A percentile compares a stretch with the other conserved stretches of the same genome.
Conservation (phyloP, 2,113 vertebrate species). For the Antigone vipio region DNA sequence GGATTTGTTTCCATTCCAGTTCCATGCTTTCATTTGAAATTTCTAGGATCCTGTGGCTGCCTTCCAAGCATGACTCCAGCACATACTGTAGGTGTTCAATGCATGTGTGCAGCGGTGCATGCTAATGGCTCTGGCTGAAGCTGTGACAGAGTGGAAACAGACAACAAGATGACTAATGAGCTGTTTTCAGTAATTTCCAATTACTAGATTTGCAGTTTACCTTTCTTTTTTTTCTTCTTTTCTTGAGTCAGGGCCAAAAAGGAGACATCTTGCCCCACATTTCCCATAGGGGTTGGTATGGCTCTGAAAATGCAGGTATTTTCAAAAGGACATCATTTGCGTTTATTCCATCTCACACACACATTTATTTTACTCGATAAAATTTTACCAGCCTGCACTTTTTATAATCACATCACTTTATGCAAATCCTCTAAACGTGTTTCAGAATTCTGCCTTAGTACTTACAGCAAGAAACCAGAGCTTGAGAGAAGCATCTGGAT, state of each 20-base stretch:
- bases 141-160: conserved; percentile 60
- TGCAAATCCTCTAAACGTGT: not conserved
- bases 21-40: conserved; percentile 49
- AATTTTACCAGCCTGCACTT: not conserved
- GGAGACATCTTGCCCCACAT: conserved; percentile 7
- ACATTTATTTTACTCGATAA: not conserved
- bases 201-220: conserved; percentile 57
- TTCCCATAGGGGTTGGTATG: not conserved
- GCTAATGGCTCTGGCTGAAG: conserved; percentile 57
- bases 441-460: not conserved
- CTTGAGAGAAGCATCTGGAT: not conserved
- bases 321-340: not conserved
- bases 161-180: conserved; percentile 65
- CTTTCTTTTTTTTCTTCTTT: conserved; percentile 6
- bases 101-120: conserved; percentile 63
- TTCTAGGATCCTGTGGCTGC: conserved; percentile 63
- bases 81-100: conserved; percentile 62
- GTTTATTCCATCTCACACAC: not conserved
- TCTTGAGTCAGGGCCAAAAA: conserved; percentile 34
- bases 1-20: conserved; percentile 50
- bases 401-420: not conserved
- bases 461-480: not conserved
- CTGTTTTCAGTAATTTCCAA: conserved; percentile 67
- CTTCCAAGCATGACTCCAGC: conserved; percentile 65
- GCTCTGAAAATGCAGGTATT: not conserved